Percentiles rank a stretch among this genome's conserved stretches.
Evolutionary conservation across 2,797 vertebrate species (phyloP).

Genomic region (Mustela erminea): DNA sequence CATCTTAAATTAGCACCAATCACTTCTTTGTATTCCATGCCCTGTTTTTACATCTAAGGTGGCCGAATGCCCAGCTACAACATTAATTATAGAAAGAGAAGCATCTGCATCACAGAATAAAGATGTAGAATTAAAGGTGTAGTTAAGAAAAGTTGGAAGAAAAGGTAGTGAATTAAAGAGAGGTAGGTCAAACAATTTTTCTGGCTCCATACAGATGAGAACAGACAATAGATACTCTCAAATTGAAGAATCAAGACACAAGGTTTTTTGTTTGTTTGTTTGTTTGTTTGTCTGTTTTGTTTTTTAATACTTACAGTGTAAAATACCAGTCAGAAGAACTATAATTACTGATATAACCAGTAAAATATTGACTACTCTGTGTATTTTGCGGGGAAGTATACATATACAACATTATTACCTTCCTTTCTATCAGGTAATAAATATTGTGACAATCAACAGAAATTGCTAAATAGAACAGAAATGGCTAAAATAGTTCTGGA

Average conservation of each 20-base stretch:
- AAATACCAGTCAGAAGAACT: not conserved
- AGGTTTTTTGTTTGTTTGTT: not conserved
- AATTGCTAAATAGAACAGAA: not conserved
- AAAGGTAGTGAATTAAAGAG: not conserved
- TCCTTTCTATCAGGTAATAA: constrained; percentile 9
- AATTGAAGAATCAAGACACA: not conserved
- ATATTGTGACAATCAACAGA: not conserved
- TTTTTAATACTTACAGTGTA: not conserved
- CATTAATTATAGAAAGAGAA: not conserved
- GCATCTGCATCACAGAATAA: not conserved
- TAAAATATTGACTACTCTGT: constrained; percentile 5
- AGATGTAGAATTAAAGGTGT: not conserved
- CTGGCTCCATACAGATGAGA: not conserved
- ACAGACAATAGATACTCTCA: not conserved
- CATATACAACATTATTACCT: not conserved
- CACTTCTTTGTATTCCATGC: not conserved
- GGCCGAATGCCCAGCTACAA: not conserved
- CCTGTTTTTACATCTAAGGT: not conserved
- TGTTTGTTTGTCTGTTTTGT: too few species aligned
- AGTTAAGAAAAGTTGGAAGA: not conserved
- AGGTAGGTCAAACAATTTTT: not conserved
- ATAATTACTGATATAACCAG: not conserved
- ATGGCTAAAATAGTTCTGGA: not conserved
- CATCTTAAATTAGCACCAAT: not conserved
- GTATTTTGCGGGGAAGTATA: not conserved